Evolutionary conservation across 2,113 vertebrate genomes (phyloP).

Genomic region (Etheostoma cragini): DNA sequence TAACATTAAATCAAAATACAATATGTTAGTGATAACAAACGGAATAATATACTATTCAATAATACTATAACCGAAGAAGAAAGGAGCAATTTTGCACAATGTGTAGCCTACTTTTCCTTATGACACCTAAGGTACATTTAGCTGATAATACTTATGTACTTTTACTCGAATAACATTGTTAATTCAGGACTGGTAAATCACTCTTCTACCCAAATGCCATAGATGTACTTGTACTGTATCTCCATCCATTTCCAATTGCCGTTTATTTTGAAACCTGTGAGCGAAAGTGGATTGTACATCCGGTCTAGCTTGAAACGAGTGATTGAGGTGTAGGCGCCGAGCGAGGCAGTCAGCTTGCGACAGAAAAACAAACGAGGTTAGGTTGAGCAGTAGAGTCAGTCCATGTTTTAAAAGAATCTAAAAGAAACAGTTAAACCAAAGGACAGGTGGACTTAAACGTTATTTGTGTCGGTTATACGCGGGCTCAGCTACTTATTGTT

Average conservation of each 20-base stretch:
- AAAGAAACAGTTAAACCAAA: background rate
- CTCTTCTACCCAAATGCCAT: too few species aligned
- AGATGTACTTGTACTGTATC: too few species aligned
- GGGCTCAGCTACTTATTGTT: slow-evolving; percentile 28
- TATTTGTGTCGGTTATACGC: slow-evolving; percentile 9
- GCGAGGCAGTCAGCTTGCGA: slow-evolving; percentile 67
- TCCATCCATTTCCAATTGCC: too few species aligned
- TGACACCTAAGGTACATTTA: background rate
- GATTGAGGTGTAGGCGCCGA: slow-evolving; percentile 55
- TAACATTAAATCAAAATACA: too few species aligned
- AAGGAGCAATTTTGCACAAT: background rate
- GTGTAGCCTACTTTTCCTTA: background rate
- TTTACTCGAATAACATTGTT: background rate
- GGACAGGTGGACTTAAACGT: slow-evolving; percentile 45
- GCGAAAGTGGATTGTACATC: background rate
- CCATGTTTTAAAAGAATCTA: slow-evolving; percentile 28
- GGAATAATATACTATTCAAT: background rate
- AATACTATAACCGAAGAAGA: background rate
- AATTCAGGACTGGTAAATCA: background rate
- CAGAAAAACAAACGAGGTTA: slow-evolving; percentile 70
- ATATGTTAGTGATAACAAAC: background rate
- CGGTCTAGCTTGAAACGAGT: background rate
- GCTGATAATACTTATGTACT: background rate
- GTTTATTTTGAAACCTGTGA: slow-evolving; percentile 38
- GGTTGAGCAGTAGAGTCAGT: slow-evolving; percentile 6